Base-by-base conservation (phyloP, 2,797 vertebrate genomes). In the Ptychobarbus kaznakovi region DNA sequence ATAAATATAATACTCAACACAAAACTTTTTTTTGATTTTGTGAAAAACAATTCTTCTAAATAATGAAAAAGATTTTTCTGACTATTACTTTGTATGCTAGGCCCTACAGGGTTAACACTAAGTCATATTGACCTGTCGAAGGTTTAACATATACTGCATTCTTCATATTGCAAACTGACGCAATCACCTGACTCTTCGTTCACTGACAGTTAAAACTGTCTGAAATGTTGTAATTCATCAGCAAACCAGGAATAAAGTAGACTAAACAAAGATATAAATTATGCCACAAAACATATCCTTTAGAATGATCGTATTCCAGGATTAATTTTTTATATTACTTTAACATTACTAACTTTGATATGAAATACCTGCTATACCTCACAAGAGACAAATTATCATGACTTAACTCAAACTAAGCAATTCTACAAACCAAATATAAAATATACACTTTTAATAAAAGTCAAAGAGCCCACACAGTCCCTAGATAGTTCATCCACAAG, bases 241-340 rank as follows among this genome's bases (percentile, higher is more conserved):
- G n/a, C 16, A 58, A 82, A 44, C 35, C 66, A 56, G 9, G 4
- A 58, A 28, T 15, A 49, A 53, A 49, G 20, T 11, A 16, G 13
- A 44, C 51, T 69, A 22, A 42, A 38, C 15, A 58, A 42, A 65
- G 0, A 22, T 58, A 58, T 58, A 58, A 10, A n/a, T 56, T 11
- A n/a, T 70, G 18, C 9, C n/a, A 28, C 35, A 72, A 70, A 70
- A 25, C 49, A 81, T 28, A 61, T 46, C 22, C 3, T 70, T 74
- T 15, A 63, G 4, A 25, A 16, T 5, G 35, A 15, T 42, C 22
- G 1, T 44, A 74, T 49, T 38, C 25, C 40, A 49, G 51, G 22
- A 58, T 72, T 73, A 32, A 61, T 82, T 82, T 40, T 66, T 72
- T 3, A 56, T 20, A 79, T 6, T 40, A 25, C 65, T 38, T 66